Evolutionary conservation across 1,140 invertebrate species (phyloP), one percentile per base, ranked within the genome.

Genomic region (Trichonephila clavata): DNA sequence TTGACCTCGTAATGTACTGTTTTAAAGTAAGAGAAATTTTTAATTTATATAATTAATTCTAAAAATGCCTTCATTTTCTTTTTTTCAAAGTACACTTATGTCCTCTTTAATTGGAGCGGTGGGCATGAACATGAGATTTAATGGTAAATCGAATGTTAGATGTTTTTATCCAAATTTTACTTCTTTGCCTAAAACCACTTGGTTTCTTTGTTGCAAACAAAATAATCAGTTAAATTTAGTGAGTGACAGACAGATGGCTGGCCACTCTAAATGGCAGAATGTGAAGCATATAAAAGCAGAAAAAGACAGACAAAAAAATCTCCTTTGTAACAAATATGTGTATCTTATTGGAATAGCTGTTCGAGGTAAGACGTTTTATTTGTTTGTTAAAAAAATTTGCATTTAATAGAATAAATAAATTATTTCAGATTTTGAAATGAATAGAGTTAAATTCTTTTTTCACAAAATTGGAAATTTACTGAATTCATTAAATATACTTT

Each of bases 231-330:
- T 57, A 32, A 71, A 59, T 89, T 16, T 89, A 14, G 24, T 61
- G 18, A 63, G 2, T n/a, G 20, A 63, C 68, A 91, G 86, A n/a
- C 50, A 93, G 14, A 87, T 92, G 77, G 97, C 97, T 20, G 97
- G 97, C 0, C 97, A 98, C 95, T 97, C 97, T 43, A 98, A 98
- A 96, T 98, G 97, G 97, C 96, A 96, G 59, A 98, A 98, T 95
- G 97, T 97, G 24, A 96, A 96, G 93, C 97, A 97, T 92, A 97
- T 95, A 2, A 98, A 97, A 95, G 96, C 95, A 0, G 95, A 95
- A 81, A 97, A 97, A 94, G 97, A 98, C 96, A 94, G 94, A 1
- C 95, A 97, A 95, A 97, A 96, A 95, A 95, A 96, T 7, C 39
- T 94, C 2, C 59, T 96, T 10, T 97, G 96, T 93, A 95, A 94